Base-by-base conservation (phyloP, 2,888 invertebrate species). In the Sesia bembeciformis region DNA sequence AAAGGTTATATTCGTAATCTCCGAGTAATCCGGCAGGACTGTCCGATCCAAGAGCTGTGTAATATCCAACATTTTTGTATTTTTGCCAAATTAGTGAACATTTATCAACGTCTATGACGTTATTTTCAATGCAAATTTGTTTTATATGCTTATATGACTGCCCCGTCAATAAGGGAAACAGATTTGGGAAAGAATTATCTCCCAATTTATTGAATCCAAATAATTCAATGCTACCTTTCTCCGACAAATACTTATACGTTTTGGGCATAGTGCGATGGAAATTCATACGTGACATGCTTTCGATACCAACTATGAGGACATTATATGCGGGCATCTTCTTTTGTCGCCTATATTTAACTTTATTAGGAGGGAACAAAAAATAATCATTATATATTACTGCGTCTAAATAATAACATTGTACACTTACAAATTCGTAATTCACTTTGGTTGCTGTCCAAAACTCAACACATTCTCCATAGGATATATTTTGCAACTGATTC, bases 101-200 rank as follows among this genome's bases (percentile, higher is more conserved):
- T n/a, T 49, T 49, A 8, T n/a, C 49, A n/a, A 8, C 5, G 23
- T 49, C 8, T 5, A 49, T 8, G 5, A 49, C 5, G 5, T 7
- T n/a, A 8, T 7, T 7, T n/a, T 8, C 8, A n/a, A 8, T 5
- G 8, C 49, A 49, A 49, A 5, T 3, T 3, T 7, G 2, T 8
- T n/a, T 7, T 5, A 49, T 8, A 8, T 49, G 5, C 3, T 49
- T 8, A 49, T 39, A 95, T 80, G 57, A 95, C 93, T 0, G 92
- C 90, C 65, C 95, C 95, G 0, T 91, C 4, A 96, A 77, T 5
- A 94, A 84, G 0, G 96, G 93, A 7, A 95, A 90, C 40, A 96
- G 70, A 74, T 96, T 96, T 0, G 95, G 94, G 67, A 93, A 95
- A 0, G 96, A 96, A 72, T 96, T 96, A 76, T 96, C 96, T 0